Percentiles rank a stretch among this genome's conserved stretches.
These are phyloP conservation scores for Camponotus floridanus DNA, from an alignment of 1,140 invertebrate genomes.

Conservation along the genomic window DNA sequence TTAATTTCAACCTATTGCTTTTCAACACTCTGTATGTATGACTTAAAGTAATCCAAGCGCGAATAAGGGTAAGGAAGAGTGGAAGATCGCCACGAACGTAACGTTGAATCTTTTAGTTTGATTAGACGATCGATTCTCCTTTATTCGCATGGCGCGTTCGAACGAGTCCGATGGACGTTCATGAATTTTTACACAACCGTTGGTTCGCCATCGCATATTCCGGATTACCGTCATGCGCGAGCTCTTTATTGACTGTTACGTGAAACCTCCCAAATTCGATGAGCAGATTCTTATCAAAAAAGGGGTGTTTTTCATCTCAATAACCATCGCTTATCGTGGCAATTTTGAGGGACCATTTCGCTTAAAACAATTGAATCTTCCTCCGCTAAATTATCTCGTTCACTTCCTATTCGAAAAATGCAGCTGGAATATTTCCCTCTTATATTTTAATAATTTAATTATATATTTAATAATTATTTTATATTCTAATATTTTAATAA, in stretches of 20 bases:
- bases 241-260: constrained; percentile 9
- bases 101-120: constrained; percentile 49
- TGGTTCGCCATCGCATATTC: neutral
- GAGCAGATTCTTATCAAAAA: neutral
- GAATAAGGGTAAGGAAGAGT: neutral
- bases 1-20: neutral
- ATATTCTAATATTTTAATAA: too few species aligned
- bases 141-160: constrained; percentile 11
- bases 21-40: neutral
- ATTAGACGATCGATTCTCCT: constrained; percentile 21
- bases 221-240: constrained; percentile 21
- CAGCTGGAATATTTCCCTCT: too few species aligned
- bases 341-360: too few species aligned
- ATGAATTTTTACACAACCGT: constrained; percentile 34
- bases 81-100: neutral
- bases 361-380: too few species aligned
- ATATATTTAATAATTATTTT: too few species aligned
- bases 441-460: too few species aligned
- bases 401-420: too few species aligned
- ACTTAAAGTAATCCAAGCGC: neutral
- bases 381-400: too few species aligned
- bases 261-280: neutral
- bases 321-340: neutral
- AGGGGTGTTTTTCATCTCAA: neutral
- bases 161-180: neutral